Conservation (phyloP, 2,113 vertebrate genomes). For the Ceratotherium simum region DNA sequence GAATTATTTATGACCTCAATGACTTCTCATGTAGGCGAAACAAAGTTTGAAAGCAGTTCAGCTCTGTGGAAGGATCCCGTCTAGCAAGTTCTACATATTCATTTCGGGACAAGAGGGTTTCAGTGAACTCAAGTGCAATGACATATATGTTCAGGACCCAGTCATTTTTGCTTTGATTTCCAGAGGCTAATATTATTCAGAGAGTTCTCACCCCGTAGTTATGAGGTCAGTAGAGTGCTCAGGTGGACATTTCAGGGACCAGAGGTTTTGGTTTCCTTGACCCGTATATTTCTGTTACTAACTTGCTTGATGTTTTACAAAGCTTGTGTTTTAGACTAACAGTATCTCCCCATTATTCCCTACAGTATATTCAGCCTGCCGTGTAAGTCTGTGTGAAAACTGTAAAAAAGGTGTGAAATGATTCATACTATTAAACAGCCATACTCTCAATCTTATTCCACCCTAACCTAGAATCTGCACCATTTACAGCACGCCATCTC, state of each 20-base stretch:
- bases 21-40: not conserved
- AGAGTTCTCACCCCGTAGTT: not conserved
- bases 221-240: not conserved
- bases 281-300: slow-evolving; percentile 72
- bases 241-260: not conserved
- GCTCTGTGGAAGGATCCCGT: not conserved
- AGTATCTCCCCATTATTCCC: slow-evolving; percentile 53
- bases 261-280: not conserved
- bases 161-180: not conserved
- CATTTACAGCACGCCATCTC: not conserved
- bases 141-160: not conserved
- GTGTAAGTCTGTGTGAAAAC: slow-evolving; percentile 77
- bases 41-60: not conserved
- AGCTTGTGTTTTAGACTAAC: slow-evolving; percentile 68
- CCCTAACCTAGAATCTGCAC: slow-evolving; percentile 36
- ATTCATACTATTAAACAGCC: not conserved
- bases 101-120: not conserved
- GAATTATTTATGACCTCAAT: not conserved
- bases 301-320: slow-evolving; percentile 67
- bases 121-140: not conserved
- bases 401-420: slow-evolving; percentile 63
- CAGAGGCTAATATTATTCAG: not conserved
- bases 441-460: not conserved
- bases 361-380: slow-evolving; percentile 61
- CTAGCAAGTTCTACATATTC: not conserved